Conservation (phyloP, 2,888 invertebrate genomes). For the Noctua comes region DNA sequence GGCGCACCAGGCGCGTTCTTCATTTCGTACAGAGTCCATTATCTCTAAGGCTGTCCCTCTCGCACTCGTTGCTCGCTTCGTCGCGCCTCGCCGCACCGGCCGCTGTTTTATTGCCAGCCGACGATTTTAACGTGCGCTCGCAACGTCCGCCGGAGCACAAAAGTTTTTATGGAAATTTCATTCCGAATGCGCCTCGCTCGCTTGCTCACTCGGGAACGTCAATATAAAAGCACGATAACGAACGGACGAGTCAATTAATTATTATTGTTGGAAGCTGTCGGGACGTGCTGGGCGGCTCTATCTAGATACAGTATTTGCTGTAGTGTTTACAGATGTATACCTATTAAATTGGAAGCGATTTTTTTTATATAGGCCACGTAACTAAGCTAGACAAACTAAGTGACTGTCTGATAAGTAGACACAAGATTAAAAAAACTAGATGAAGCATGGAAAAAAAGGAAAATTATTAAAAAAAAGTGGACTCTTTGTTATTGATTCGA, state of each 20-base stretch:
- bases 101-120: constrained; percentile 90
- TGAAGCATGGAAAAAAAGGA: background rate
- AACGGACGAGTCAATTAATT: constrained; percentile 91
- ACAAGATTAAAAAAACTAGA: constrained; percentile 6
- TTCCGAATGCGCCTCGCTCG: constrained; percentile 89
- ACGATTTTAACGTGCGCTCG: constrained; percentile 91
- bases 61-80: constrained; percentile 83
- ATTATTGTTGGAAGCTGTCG: constrained; percentile 90
- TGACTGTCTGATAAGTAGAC: constrained; percentile 25
- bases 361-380: constrained; percentile 37
- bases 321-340: constrained; percentile 67
- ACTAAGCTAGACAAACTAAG: constrained; percentile 10
- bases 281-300: constrained; percentile 83
- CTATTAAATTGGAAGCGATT: constrained; percentile 57
- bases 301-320: constrained; percentile 80
- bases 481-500: constrained; percentile 14
- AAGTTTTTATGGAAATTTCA: constrained; percentile 91
- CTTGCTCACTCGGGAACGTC: constrained; percentile 88
- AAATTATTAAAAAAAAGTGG: background rate
- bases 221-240: constrained; percentile 91
- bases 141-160: constrained; percentile 90
- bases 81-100: constrained; percentile 90
- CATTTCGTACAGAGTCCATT: constrained; percentile 89
- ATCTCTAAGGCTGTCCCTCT: constrained; percentile 86
- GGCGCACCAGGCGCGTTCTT: constrained; percentile 88